Conservation (phyloP, 1,140 invertebrate species). For the Plectrocnemia conspersa region DNA sequence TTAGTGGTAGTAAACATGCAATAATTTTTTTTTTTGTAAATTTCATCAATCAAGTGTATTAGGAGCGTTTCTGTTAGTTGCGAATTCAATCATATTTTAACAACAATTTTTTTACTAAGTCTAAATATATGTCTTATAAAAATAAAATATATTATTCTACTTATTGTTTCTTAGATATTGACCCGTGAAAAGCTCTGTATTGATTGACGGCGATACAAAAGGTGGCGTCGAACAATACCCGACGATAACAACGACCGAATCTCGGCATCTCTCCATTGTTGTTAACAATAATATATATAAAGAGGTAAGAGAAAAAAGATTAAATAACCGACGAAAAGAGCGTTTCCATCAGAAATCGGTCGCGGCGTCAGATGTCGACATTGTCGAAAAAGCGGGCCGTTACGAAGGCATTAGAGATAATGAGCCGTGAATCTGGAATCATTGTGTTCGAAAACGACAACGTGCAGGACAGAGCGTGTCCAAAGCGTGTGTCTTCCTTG, state of each 20-base stretch:
- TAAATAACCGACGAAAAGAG: conserved; percentile 4
- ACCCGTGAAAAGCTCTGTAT: conserved; percentile 1
- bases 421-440: conserved; percentile 30
- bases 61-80: no score
- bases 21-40: no score
- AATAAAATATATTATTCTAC: no score
- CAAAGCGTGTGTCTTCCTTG: neutral
- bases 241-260: conserved; percentile 1
- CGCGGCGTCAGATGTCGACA: conserved; percentile 18
- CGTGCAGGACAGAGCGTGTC: conserved; percentile 9
- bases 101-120: no score
- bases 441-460: conserved; percentile 30
- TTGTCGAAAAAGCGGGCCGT: conserved; percentile 32
- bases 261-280: conserved; percentile 1
- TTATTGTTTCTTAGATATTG: no score
- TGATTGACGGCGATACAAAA: conserved; percentile 11
- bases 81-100: no score
- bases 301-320: conserved; percentile 14
- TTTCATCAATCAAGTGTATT: no score
- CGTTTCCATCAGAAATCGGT: conserved; percentile 19
- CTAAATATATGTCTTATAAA: no score
- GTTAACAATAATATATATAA: no score
- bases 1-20: no score
- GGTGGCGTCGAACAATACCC: neutral
- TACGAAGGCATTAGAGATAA: conserved; percentile 33